Conservation (phyloP, 2,113 vertebrate species). For the human (Homo sapiens) region DNA sequence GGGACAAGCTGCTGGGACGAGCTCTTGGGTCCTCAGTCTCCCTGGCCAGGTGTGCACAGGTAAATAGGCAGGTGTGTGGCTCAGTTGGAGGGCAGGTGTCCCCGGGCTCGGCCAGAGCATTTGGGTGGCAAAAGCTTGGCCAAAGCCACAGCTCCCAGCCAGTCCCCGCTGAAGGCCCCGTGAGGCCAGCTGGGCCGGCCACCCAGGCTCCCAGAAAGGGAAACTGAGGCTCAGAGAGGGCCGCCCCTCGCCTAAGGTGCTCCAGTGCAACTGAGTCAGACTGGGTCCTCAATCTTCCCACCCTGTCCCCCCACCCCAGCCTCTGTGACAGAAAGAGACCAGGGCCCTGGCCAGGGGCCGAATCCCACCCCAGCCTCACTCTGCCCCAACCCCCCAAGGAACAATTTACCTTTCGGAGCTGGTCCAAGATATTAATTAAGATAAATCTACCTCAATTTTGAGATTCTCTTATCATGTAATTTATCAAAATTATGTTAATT, state of each 20-base stretch:
- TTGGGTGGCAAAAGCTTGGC: neutral
- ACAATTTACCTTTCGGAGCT: constrained; percentile 96
- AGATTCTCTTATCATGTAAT: constrained; percentile 99
- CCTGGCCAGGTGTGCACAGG: neutral
- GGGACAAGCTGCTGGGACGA: neutral
- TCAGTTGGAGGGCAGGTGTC: neutral
- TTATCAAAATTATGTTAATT: constrained; percentile 99
- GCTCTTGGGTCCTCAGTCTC: neutral
- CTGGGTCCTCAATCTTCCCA: neutral
- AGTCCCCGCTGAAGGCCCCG: neutral
- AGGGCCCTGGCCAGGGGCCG: constrained; percentile 76
- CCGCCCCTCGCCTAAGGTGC: fast-evolving
- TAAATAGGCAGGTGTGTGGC: neutral
- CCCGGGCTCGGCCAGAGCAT: neutral
- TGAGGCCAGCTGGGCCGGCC: neutral
- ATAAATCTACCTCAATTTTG: constrained; percentile 99
- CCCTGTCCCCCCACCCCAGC: fast-evolving
- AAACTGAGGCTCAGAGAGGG: neutral
- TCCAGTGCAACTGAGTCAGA: neutral
- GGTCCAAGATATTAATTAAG: constrained; percentile 99
- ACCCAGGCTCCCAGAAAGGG: neutral
- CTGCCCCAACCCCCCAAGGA: constrained; percentile 87
- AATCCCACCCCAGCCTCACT: constrained; percentile 71
- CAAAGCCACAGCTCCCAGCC: neutral
- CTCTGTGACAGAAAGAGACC: neutral